A percentile compares a stretch with the other conserved stretches of the same genome.
Conservation (phyloP, 2,888 invertebrate species). For the Graphium colonna region DNA sequence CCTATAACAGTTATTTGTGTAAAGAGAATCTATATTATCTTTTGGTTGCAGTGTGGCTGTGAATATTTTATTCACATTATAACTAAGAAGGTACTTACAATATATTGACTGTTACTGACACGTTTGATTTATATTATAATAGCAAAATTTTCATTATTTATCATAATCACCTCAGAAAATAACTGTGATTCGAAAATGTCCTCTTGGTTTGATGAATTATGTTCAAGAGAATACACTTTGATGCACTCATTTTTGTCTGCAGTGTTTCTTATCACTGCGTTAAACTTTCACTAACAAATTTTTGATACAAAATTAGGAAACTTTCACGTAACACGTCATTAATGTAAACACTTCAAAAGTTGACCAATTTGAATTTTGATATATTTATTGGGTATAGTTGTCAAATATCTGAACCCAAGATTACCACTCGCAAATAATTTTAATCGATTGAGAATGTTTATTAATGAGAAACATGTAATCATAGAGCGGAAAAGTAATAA, state of each 20-base stretch:
- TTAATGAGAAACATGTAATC: too few species aligned
- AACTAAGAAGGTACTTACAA: background rate
- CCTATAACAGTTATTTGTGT: background rate
- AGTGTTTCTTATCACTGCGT: background rate
- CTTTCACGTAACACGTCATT: slow-evolving; percentile 10
- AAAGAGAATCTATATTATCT: background rate
- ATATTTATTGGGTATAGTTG: background rate
- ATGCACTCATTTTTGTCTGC: slow-evolving; percentile 5
- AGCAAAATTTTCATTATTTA: background rate
- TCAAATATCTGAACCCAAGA: too few species aligned
- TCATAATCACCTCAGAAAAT: slow-evolving; percentile 9
- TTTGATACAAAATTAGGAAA: background rate
- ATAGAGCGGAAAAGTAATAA: too few species aligned
- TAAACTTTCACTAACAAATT: slow-evolving; percentile 9
- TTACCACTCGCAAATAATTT: too few species aligned
- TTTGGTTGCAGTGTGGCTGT: background rate
- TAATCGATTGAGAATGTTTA: too few species aligned
- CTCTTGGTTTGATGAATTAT: background rate
- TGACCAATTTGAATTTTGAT: background rate
- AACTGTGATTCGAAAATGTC: slow-evolving; percentile 2
- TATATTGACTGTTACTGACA: background rate
- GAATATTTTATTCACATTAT: background rate
- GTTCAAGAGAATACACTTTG: slow-evolving; percentile 1
- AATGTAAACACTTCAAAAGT: background rate
- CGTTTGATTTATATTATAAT: too few species aligned